Evolutionary conservation across 1,140 invertebrate genomes (phyloP), one percentile per base, ranked within the genome.

Genomic region (Drosophila rufa): DNA sequence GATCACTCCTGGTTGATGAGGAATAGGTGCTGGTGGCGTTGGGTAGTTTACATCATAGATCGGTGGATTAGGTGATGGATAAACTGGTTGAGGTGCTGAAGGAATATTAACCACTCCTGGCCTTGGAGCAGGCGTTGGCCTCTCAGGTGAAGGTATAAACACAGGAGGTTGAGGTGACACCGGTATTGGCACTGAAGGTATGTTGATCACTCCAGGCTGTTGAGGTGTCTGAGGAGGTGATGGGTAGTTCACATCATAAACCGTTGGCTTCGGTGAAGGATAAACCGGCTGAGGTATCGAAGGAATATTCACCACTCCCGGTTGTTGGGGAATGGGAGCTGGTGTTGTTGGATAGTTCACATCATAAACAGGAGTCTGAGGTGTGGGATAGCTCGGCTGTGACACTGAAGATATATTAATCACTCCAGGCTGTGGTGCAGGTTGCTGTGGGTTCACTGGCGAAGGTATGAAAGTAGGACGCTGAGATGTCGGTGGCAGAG

Each of bases 241-340:
- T 93, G 93, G 82, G 94, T 94, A 74, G 94, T 94, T 68, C 0
- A 50, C 45, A 9, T 67, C 45, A 11, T 68, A 77, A 30, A 96
- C 96, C 85, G 96, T 97, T 14, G 96, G 96, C 86, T 95, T 96
- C 36, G 96, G 95, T 53, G 93, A 77, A 14, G 94, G 95, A 33
- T 65, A 11, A 3, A 15, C 17, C 93, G 77, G 66, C n/a, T 71
- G 50, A 2, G 60, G 65, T 2, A 30, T 17, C 12, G 79, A 75
- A 9, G 79, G 77, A 65, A 82, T 82, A 46, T 94, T 82, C 94
- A 94, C 19, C 95, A 96, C 91, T 96, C 97, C 93, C 94, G 75
- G 60, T 14, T 66, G 36, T 14, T 75, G 74, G 1, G 47, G 50
- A 42, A 47, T 53, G 1, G 80, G 62, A 30, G 45, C 22, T 0